Evolutionary conservation across 2,888 invertebrate genomes (phyloP), one percentile per base, ranked within the genome.

Genomic region (Polydrusus cervinus): DNA sequence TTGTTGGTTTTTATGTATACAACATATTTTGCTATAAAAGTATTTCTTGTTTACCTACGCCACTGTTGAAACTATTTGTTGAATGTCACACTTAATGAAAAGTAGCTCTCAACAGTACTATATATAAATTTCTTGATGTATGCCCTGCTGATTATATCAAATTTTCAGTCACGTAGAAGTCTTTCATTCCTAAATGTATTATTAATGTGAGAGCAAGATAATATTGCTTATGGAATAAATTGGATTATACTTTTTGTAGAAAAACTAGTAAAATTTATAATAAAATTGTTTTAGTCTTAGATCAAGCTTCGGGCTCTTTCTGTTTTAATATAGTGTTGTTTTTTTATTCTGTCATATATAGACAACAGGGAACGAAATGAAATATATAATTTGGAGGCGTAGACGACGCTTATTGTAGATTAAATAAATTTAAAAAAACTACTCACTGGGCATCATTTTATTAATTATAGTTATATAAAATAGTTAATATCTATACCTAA

Each of bases 1-100:
- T n/a, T n/a, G n/a, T n/a, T n/a, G n/a, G n/a, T n/a, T n/a, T n/a
- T n/a, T n/a, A n/a, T n/a, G n/a, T n/a, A n/a, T n/a, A n/a, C n/a
- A n/a, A n/a, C n/a, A n/a, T n/a, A n/a, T n/a, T n/a, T n/a, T n/a
- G n/a, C n/a, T n/a, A 5, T 25, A 25, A 25, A 3, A 3, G 25
- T 25, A 3, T 25, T 25, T 25, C 1, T 25, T 25, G 1, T 43
- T 1, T 3, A 16, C 11, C 49, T 53, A 38, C 57, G 40, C 18
- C 11, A 60, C 38, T 38, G 57, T 10, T 16, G 0, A 60, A 53
- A 10, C 18, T 60, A 60, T 60, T 60, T 60, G 57, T 60, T 14
- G 38, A 38, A 60, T 60, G 57, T 60, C 57, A 60, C 57, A 38
- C 34, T 57, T 57, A 57, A 57, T 57, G 57, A 57, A 57, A 57